Conservation (phyloP, 2,113 vertebrate species). For the Hoplias malabaricus region DNA sequence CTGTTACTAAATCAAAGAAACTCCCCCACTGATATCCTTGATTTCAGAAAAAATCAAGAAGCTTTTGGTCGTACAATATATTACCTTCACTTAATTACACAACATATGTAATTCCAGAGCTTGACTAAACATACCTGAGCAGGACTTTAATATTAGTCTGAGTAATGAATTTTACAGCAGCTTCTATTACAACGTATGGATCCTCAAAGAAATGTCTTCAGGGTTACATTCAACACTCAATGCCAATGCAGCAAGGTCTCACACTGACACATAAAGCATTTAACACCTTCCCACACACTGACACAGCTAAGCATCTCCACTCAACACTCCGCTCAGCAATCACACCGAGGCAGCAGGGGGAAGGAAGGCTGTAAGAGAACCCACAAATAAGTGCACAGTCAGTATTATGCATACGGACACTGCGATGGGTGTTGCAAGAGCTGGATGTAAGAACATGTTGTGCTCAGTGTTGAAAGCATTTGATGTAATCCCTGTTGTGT, state of each 20-base stretch:
- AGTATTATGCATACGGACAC: background rate
- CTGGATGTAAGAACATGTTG: background rate
- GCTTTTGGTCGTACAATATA: too few species aligned
- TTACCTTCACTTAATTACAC: too few species aligned
- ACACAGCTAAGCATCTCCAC: background rate
- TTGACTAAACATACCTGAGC: too few species aligned
- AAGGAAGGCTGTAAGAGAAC: background rate
- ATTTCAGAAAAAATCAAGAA: too few species aligned
- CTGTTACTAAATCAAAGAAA: too few species aligned
- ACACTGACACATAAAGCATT: background rate
- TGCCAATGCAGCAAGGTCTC: background rate
- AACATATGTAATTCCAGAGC: too few species aligned
- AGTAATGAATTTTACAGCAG: too few species aligned
- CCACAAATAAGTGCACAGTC: background rate
- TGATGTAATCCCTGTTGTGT: slow-evolving; percentile 17
- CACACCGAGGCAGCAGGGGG: background rate
- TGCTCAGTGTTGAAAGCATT: background rate
- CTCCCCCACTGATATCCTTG: too few species aligned
- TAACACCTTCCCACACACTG: background rate
- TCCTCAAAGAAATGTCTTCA: background rate
- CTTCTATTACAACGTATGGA: too few species aligned
- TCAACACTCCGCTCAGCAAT: background rate
- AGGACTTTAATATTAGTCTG: too few species aligned
- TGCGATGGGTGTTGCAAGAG: background rate
- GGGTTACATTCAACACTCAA: background rate